A percentile compares a stretch with the other conserved stretches of the same genome.
These are phyloP conservation scores for Spermophilus dauricus DNA, from an alignment of 2,113 vertebrate species.

Conservation along the genomic window DNA sequence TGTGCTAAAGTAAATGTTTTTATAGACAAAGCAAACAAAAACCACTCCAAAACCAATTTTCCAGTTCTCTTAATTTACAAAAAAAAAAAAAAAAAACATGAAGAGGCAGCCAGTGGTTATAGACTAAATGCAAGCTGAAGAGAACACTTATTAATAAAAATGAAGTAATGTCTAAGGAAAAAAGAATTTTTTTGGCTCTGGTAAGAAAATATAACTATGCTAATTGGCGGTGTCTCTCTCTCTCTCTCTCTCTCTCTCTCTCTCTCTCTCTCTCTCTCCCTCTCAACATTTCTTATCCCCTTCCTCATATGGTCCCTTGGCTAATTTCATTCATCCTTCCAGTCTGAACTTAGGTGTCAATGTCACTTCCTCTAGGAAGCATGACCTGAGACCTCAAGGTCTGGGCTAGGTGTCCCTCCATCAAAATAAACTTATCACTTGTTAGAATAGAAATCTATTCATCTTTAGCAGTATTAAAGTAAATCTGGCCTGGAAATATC, in stretches of 20 bases:
- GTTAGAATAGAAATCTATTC: not conserved
- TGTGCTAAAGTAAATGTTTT: conserved; percentile 48
- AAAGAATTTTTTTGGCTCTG: conserved; percentile 3
- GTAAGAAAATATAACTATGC: conserved; percentile 28
- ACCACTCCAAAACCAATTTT: conserved; percentile 22
- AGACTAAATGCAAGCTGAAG: not conserved
- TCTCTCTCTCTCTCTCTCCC: not conserved
- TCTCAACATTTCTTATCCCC: not conserved
- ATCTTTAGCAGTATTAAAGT: conserved; percentile 23
- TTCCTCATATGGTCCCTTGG: not conserved
- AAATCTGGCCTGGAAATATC: conserved; percentile 41
- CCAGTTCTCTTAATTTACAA: conserved; percentile 21
- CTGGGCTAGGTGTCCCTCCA: not conserved
- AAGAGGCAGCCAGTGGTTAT: not conserved
- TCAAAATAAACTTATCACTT: not conserved
- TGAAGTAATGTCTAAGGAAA: conserved; percentile 45
- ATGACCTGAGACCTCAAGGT: not conserved
- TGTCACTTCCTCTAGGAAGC: not conserved
- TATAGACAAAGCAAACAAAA: conserved; percentile 46
- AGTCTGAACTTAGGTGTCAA: not conserved
- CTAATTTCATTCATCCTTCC: conserved; percentile 19
- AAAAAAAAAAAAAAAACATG: not conserved
- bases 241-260: too few species aligned
- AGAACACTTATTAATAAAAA: conserved; percentile 50
- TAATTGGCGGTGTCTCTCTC: not conserved